These are phyloP conservation scores for Colistium nudipinnis DNA, from an alignment of 2,113 vertebrate genomes.

Conservation along the genomic window DNA sequence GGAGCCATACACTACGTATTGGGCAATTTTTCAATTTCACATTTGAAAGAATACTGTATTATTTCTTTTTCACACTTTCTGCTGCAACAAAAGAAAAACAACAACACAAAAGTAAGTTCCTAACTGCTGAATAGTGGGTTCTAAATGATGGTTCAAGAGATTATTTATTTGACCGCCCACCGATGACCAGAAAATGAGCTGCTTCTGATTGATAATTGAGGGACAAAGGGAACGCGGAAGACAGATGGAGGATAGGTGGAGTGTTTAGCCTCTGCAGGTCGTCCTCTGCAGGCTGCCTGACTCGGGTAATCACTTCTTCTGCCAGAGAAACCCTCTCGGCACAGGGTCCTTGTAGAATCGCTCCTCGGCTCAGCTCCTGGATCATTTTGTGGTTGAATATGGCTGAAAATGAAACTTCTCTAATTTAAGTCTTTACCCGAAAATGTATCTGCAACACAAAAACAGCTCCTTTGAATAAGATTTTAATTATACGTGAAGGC, in stretches of 20 bases:
- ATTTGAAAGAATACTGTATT: slow-evolving; percentile 23
- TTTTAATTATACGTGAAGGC: neutral
- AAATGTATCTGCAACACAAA: slow-evolving; percentile 1
- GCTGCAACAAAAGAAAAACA: neutral
- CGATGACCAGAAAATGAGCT: slow-evolving; percentile 36
- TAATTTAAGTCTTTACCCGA: neutral
- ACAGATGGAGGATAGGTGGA: slow-evolving; percentile 58
- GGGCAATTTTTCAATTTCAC: slow-evolving; percentile 26
- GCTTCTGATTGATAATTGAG: slow-evolving; percentile 58
- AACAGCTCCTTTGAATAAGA: neutral
- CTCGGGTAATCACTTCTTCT: slow-evolving; percentile 31
- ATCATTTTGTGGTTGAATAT: slow-evolving; percentile 22
- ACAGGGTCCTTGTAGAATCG: slow-evolving; percentile 3
- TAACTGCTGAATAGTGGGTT: neutral
- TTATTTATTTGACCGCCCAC: slow-evolving; percentile 54
- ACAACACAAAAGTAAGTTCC: neutral
- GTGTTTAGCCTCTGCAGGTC: slow-evolving; percentile 57
- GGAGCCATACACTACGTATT: neutral
- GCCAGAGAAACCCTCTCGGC: slow-evolving; percentile 18
- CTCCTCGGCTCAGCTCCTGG: neutral
- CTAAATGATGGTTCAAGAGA: slow-evolving; percentile 3
- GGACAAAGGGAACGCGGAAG: slow-evolving; percentile 57
- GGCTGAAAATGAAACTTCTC: slow-evolving; percentile 8
- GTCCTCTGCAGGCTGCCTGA: slow-evolving; percentile 35
- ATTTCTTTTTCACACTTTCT: neutral